These are phyloP conservation scores for Diplazon laetatorius DNA, from an alignment of 2,888 invertebrate species.

Conservation along the genomic window DNA sequence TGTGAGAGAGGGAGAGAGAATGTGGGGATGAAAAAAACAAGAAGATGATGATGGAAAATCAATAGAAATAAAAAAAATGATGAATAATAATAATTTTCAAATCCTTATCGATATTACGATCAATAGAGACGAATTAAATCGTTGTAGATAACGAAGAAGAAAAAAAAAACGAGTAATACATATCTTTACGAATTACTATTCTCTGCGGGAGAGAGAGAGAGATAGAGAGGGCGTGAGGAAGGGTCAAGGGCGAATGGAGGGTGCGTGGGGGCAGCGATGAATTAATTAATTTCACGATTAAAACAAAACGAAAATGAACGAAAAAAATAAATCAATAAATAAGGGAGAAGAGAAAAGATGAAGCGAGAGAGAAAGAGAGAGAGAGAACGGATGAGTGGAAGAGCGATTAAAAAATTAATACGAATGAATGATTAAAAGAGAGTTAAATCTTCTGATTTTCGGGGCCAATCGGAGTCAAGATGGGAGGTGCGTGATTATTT, in stretches of 20 bases:
- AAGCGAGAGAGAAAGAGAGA: slow-evolving; percentile 40
- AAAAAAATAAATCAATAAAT: slow-evolving; percentile 23
- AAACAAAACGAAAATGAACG: slow-evolving; percentile 18
- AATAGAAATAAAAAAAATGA: not conserved
- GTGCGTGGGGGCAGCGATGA: slow-evolving; percentile 41
- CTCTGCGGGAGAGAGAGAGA: too few relatives aligned
- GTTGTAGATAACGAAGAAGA: slow-evolving; percentile 60
- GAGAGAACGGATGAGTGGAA: slow-evolving; percentile 31
- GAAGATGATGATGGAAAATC: not conserved
- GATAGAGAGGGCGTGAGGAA: too few relatives aligned
- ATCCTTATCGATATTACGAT: slow-evolving; percentile 60
- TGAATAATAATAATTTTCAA: slow-evolving; percentile 55
- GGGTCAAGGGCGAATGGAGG: too few relatives aligned
- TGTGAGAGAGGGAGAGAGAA: not conserved
- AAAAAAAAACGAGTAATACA: slow-evolving; percentile 67
- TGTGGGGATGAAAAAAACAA: not conserved
- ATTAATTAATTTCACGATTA: slow-evolving; percentile 32
- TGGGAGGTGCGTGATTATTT: slow-evolving; percentile 56
- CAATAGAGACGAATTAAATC: slow-evolving; percentile 64
- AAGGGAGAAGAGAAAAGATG: slow-evolving; percentile 43
- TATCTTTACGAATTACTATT: slow-evolving; percentile 66
- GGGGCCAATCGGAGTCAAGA: slow-evolving; percentile 78
- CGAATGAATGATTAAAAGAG: slow-evolving; percentile 53
- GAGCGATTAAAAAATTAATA: slow-evolving; percentile 45
- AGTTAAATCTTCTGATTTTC: slow-evolving; percentile 75